A percentile compares a stretch with the other conserved stretches of the same genome.
phyloP scores from a whole-genome alignment of 2,888 invertebrate genomes.

The Tupiocoris notatus region DNA sequence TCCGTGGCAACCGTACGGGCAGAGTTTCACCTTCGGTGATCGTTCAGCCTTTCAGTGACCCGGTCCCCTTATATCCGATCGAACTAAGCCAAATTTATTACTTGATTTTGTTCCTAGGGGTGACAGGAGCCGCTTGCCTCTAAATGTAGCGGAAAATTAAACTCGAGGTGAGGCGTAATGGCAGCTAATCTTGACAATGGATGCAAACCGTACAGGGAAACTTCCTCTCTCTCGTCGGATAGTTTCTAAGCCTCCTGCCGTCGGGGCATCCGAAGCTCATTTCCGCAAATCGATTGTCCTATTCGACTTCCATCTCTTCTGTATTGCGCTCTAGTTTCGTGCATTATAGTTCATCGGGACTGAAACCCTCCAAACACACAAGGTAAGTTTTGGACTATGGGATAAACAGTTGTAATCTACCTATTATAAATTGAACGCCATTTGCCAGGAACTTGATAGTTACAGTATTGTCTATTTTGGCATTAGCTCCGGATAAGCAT shows the following conservation, averaged over 20 bases:
- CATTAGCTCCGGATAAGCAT: no score
- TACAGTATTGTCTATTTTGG: no score
- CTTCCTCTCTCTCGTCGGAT: slow-evolving; percentile 3
- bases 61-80: slow-evolving; percentile 19
- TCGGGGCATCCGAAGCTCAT: slow-evolving; percentile 1
- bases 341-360: no score
- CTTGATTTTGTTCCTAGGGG: slow-evolving; percentile 31
- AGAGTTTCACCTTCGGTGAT: not conserved
- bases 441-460: no score
- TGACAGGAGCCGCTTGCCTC: slow-evolving; percentile 1
- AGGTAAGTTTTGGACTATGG: no score
- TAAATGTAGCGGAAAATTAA: slow-evolving; percentile 41
- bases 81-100: slow-evolving; percentile 32
- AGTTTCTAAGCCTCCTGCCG: no score
- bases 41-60: slow-evolving; percentile 23
- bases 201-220: not conserved
- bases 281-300: slow-evolving; percentile 12
- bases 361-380: no score
- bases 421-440: no score
- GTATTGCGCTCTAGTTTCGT: no score
- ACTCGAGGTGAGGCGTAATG: slow-evolving; percentile 33
- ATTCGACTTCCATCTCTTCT: not conserved
- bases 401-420: no score
- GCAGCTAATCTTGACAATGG: slow-evolving; percentile 36
- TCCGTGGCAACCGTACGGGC: not conserved